Evolutionary conservation across 2,888 invertebrate species (phyloP).

Genomic region (Rhyacophila evoluta): DNA sequence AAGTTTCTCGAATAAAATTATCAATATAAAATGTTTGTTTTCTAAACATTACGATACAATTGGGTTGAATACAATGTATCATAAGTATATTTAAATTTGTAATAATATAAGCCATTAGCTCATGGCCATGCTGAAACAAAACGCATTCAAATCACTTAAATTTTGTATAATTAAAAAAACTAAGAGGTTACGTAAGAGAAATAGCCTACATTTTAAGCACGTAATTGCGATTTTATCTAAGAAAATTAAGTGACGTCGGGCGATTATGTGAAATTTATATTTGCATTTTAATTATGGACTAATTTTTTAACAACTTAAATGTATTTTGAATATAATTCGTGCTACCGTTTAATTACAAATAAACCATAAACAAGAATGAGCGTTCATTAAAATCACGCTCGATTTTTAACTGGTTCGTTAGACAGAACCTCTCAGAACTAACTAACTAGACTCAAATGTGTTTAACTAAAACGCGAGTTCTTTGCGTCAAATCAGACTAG

Average conservation of each 20-base stretch:
- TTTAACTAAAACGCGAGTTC: too few relatives aligned
- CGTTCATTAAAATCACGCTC: background rate
- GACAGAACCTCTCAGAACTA: background rate
- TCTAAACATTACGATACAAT: too few relatives aligned
- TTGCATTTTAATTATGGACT: background rate
- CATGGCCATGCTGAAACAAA: background rate
- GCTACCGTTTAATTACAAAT: slow-evolving; percentile 14
- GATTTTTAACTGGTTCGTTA: slow-evolving; percentile 20
- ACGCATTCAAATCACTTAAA: background rate
- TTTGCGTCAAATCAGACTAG: too few relatives aligned
- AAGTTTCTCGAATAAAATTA: too few relatives aligned
- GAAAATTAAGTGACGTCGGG: background rate
- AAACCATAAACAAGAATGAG: background rate
- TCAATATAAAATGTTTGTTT: too few relatives aligned
- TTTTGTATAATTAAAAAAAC: background rate
- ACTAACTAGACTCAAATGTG: background rate
- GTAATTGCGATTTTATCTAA: background rate
- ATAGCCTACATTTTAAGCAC: background rate
- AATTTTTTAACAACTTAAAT: background rate
- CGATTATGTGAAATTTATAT: slow-evolving; percentile 10
- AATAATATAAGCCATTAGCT: background rate
- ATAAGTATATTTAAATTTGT: too few relatives aligned
- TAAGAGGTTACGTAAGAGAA: background rate
- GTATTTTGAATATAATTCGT: background rate
- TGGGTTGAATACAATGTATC: too few relatives aligned